A percentile compares a stretch with the other conserved stretches of the same genome.
Conservation (phyloP, 2,113 vertebrate species). For the Centropus unirufus region DNA sequence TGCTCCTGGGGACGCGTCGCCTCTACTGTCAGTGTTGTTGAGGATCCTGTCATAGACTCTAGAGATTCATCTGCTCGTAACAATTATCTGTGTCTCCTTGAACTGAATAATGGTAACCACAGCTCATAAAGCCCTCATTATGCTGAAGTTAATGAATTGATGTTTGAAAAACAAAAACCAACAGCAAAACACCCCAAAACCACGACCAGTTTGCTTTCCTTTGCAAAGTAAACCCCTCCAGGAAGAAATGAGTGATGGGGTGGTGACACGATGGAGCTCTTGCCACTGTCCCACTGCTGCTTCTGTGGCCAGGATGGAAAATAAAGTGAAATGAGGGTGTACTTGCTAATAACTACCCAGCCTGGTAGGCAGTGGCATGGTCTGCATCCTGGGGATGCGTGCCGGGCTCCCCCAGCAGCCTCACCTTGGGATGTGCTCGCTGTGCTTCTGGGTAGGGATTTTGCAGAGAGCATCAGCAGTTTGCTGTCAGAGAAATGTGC, state of each 20-base stretch:
- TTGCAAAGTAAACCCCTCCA: not conserved
- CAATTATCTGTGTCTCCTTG: not conserved
- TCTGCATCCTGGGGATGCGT: not conserved
- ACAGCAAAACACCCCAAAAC: not conserved
- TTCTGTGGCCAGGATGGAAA: not conserved
- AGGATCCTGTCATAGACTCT: not conserved
- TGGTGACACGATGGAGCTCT: not conserved
- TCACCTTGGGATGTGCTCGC: fast-evolving
- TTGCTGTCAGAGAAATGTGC: not conserved
- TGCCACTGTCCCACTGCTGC: not conserved
- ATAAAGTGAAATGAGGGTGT: not conserved
- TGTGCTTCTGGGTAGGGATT: not conserved
- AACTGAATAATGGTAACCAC: not conserved
- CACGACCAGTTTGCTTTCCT: too few species aligned
- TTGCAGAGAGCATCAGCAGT: not conserved
- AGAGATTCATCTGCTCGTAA: not conserved
- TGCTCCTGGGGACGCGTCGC: not conserved
- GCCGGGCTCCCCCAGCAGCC: not conserved
- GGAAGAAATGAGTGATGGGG: not conserved
- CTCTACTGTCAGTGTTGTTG: not conserved
- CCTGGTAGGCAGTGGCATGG: not conserved
- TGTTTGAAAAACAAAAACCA: not conserved
- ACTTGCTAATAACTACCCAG: not conserved
- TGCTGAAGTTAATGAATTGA: not conserved
- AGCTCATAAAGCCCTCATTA: not conserved